Evolutionary conservation across 1,140 invertebrate genomes (phyloP).

Genomic region (Oryctes rhinoceros): DNA sequence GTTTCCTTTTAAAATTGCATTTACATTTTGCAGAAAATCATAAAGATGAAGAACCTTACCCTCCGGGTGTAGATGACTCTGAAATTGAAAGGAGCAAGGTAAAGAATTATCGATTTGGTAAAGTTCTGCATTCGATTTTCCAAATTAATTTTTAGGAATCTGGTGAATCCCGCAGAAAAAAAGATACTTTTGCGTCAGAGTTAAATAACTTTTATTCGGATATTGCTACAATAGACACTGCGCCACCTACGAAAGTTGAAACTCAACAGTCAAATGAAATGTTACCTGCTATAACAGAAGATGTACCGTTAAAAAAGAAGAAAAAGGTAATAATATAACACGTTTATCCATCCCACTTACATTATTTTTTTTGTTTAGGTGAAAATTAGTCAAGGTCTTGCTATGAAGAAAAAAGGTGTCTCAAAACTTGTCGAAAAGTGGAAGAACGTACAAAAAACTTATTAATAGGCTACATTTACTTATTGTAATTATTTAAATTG

Average conservation of each 20-base stretch:
- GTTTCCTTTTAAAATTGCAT: too few relatives aligned
- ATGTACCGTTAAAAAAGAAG: constrained; percentile 61
- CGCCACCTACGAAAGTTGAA: not conserved
- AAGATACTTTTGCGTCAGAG: constrained; percentile 61
- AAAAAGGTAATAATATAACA: constrained; percentile 53
- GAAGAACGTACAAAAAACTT: constrained; percentile 75
- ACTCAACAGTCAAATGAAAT: not conserved
- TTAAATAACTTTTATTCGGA: constrained; percentile 71
- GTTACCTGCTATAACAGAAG: constrained; percentile 26
- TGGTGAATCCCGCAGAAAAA: constrained; percentile 51
- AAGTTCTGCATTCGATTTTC: not conserved
- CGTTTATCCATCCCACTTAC: constrained; percentile 22
- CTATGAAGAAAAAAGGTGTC: constrained; percentile 77
- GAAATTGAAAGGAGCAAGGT: constrained; percentile 45
- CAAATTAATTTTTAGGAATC: not conserved
- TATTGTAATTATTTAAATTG: constrained; percentile 8
- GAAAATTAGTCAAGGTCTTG: constrained; percentile 67
- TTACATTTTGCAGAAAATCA: constrained; percentile 19
- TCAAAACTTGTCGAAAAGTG: constrained; percentile 77
- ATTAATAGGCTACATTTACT: constrained; percentile 45
- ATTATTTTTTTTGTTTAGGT: constrained; percentile 58
- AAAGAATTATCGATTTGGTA: not conserved
- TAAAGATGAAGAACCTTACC: constrained; percentile 59
- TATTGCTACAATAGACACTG: constrained; percentile 65
- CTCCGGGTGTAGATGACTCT: constrained; percentile 63